Percentiles rank a stretch among this genome's conserved stretches.
phyloP scores from a whole-genome alignment of 1,140 invertebrate genomes.

The Drosophila lini region DNA sequence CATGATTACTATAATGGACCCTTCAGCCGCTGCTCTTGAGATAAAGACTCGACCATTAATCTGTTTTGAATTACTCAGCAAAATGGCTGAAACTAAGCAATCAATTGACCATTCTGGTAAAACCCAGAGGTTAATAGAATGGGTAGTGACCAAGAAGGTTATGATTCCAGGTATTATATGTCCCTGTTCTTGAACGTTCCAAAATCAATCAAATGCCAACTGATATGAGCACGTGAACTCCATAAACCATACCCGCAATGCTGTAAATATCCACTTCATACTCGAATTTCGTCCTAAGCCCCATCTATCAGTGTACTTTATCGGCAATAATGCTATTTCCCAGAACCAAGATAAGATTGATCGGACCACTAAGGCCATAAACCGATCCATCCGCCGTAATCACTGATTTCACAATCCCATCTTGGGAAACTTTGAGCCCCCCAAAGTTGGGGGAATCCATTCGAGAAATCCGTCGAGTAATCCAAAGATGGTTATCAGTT shows the following conservation, averaged over 20 bases:
- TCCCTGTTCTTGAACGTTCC: conserved; percentile 8
- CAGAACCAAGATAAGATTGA: conserved; percentile 40
- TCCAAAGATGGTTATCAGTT: not conserved
- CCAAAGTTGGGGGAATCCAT: not conserved
- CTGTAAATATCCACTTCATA: conserved; percentile 38
- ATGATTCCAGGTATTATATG: not conserved
- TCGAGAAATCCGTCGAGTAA: not conserved
- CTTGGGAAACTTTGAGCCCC: conserved; percentile 2
- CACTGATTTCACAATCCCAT: conserved; percentile 16
- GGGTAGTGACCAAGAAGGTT: not conserved
- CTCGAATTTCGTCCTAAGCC: conserved; percentile 19
- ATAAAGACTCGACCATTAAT: conserved; percentile 7
- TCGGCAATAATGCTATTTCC: conserved; percentile 17
- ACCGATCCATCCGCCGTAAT: conserved; percentile 22
- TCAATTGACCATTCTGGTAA: conserved; percentile 3
- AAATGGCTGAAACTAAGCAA: not conserved
- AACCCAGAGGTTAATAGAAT: not conserved
- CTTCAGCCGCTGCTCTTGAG: conserved; percentile 9
- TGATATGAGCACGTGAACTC: conserved; percentile 22
- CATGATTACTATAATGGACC: not conserved
- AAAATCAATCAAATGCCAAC: not conserved
- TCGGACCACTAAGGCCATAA: conserved; percentile 25
- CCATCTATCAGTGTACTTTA: conserved; percentile 29
- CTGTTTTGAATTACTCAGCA: conserved; percentile 8
- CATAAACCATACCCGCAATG: conserved; percentile 12